A percentile compares a stretch with the other conserved stretches of the same genome.
Evolutionary conservation across 53 echinoderm and acorn worm genomes (phyloP).

Genomic region (Actinopyga echinites): DNA sequence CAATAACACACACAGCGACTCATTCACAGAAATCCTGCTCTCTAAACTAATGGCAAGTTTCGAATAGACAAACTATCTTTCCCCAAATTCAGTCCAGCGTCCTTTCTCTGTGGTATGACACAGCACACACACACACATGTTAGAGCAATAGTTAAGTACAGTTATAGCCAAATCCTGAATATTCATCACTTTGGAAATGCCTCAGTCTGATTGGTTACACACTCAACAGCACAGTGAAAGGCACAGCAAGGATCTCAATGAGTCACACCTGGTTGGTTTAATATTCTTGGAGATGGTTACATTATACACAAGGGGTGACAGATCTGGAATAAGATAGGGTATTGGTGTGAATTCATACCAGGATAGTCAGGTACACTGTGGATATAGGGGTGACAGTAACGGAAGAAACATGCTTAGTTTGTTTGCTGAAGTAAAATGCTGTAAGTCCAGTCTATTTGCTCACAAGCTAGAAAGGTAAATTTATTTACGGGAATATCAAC

Average conservation of each 20-base stretch:
- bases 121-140: too few species aligned
- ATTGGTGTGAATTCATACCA: not conserved
- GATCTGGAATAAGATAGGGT: not conserved
- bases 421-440: not conserved
- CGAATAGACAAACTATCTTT: too few species aligned
- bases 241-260: slow-evolving; percentile 1
- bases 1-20: too few species aligned
- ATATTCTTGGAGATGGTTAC: slow-evolving; percentile 11
- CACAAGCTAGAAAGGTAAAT: not conserved
- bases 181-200: not conserved
- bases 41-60: too few species aligned
- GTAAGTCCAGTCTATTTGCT: too few species aligned
- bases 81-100: too few species aligned
- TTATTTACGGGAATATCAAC: not conserved
- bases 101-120: too few species aligned
- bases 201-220: not conserved
- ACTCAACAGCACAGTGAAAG: not conserved
- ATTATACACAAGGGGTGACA: not conserved
- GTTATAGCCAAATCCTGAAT: not conserved
- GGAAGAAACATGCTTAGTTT: not conserved
- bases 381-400: not conserved
- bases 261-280: slow-evolving; percentile 33
- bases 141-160: not conserved
- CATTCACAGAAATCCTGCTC: too few species aligned
- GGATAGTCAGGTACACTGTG: not conserved